A percentile compares a stretch with the other conserved stretches of the same genome.
phyloP scores from a whole-genome alignment of 2,888 invertebrate genomes.

The Caenorhabditis parvicauda region DNA sequence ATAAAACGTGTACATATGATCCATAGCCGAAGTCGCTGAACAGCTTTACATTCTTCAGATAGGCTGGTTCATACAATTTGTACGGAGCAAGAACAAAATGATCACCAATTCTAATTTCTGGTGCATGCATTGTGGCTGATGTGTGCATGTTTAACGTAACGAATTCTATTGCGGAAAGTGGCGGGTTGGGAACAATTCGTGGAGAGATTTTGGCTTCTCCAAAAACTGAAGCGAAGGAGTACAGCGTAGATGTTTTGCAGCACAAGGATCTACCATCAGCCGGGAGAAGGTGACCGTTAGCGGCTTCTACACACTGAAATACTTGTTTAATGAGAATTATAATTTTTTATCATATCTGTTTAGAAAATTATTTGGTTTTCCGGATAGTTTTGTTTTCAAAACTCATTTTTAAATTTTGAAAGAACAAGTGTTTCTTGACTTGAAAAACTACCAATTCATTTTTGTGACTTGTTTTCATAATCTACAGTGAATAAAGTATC shows the following conservation, averaged over 20 bases:
- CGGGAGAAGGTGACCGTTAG: slow-evolving; percentile 44
- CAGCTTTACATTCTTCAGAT: slow-evolving; percentile 44
- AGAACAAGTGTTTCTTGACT: too few relatives aligned
- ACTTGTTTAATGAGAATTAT: too few relatives aligned
- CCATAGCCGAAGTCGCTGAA: slow-evolving; percentile 44
- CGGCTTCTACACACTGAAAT: slow-evolving; percentile 47
- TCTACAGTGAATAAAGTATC: too few relatives aligned
- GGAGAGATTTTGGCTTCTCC: slow-evolving; percentile 44
- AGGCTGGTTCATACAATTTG: slow-evolving; percentile 48
- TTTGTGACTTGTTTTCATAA: too few relatives aligned
- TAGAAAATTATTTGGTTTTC: not conserved
- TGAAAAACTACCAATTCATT: too few relatives aligned
- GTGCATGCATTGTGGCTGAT: slow-evolving; percentile 45
- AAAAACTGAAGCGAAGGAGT: slow-evolving; percentile 50
- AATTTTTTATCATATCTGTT: too few relatives aligned
- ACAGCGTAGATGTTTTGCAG: slow-evolving; percentile 50
- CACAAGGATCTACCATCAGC: slow-evolving; percentile 44
- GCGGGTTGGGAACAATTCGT: slow-evolving; percentile 45
- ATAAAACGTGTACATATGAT: slow-evolving; percentile 46
- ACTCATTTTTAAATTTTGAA: not conserved
- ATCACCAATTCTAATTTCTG: slow-evolving; percentile 50
- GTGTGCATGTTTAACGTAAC: slow-evolving; percentile 53
- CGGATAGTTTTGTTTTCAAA: too few relatives aligned
- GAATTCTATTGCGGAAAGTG: slow-evolving; percentile 48
- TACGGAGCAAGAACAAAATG: slow-evolving; percentile 50